Evolutionary conservation across 2,888 invertebrate genomes (phyloP), one percentile per base, ranked within the genome.

Genomic region (Microctonus brassicae): DNA sequence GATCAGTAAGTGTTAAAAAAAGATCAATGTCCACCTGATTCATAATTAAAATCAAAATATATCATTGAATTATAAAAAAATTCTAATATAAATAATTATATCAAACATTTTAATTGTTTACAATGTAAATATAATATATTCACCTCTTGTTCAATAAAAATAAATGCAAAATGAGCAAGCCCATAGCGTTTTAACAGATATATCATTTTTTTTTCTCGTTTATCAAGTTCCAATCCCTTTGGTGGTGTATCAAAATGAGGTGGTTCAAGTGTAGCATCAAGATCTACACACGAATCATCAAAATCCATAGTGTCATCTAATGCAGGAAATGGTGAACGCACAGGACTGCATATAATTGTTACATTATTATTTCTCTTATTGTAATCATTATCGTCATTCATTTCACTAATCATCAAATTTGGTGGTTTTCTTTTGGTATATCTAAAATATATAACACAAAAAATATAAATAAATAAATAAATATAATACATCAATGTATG

Each of bases 91-190:
- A n/a, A n/a, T n/a, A 36, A 11, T 24, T 26, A 42, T 33, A 64
- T 24, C 22, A 29, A 60, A 47, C 22, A 26, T 33, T 58, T 17
- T 29, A 29, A 70, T 61, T 53, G 26, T 34, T 26, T 42, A 60
- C 17, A 47, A 36, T 29, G 22, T 63, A 68, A 69, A 71, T 55
- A 60, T 58, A 60, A 29, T 34, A 58, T 62, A 74, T 64, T 78
- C 76, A 84, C 87, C 81, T 87, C 87, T 75, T 87, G 81, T 69
- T 84, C 76, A 39, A 87, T 73, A 75, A 87, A 87, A 63, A 79
- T 73, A 13, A 84, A 70, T 39, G 83, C 75, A 34, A 82, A 79
- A 69, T 78, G 80, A 42, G 75, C 75, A 4, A 87, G 70, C 65
- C 80, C 80, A 69, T 82, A 83, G 10, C 73, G 78, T 74, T 82